Evolutionary conservation across 2,888 invertebrate species (phyloP), one percentile per base, ranked within the genome.

Genomic region (Tanypteryx hageni): DNA sequence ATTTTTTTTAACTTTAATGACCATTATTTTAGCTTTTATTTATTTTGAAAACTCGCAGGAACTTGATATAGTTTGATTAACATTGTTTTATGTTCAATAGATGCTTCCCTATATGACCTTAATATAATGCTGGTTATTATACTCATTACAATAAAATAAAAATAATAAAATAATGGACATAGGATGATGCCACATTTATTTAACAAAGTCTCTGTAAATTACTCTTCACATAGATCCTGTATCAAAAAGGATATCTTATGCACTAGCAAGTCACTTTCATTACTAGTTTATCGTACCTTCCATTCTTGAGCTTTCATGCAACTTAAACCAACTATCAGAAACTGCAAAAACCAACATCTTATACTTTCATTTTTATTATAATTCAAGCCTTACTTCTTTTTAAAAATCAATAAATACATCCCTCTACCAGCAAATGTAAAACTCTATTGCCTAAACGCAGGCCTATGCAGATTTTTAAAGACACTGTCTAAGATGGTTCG

Each of bases 121-220:
- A 31, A 31, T 83, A 31, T 59, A 14, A 86, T 58, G 16, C 27
- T 27, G 27, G 22, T 27, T 14, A 22, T 27, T 14, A 22, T 44
- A 27, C 22, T 14, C 13, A 11, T 56, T 58, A 56, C 2, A 27
- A 22, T 27, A 22, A 13, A 59, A 86, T 27, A 59, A 22, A n/a
- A 22, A 59, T 59, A 14, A 59, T 59, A 27, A 82, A 16, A n/a
- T 18, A 22, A 86, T 86, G 58, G 44, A 14, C 27, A 86, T 59
- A 86, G 18, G 85, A 86, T 59, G 85, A 86, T 59, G 85, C 85
- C 59, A 86, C 59, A 59, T 86, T 86, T 86, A 86, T 86, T 86
- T 22, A 59, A 86, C 85, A 86, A 86, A 86, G 58, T 86, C 57
- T 58, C 85, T 86, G 59, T 86, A 86, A 86, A 86, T 59, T 58